Conservation (phyloP, 1,140 invertebrate species). For the Philotrypesis tridentata region DNA sequence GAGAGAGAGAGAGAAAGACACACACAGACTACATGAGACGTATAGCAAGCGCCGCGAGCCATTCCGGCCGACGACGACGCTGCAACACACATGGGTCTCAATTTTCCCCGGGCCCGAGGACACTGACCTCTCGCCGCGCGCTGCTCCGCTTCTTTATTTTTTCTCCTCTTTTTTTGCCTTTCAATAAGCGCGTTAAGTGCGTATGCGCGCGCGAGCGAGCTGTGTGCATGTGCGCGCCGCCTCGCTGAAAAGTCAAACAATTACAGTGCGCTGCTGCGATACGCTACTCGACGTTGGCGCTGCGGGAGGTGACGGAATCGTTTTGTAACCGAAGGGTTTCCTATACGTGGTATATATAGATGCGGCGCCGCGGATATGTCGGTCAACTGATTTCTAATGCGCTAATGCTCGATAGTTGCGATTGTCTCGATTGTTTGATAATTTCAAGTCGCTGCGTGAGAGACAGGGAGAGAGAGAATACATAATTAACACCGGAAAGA, state of each 20-base stretch:
- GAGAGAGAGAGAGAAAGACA: neutral
- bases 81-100: neutral
- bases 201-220: neutral
- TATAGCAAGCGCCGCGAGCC: neutral
- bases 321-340: neutral
- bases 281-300: neutral
- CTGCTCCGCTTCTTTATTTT: neutral
- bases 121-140: neutral
- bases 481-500: neutral
- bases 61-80: neutral
- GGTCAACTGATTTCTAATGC: constrained; percentile 10
- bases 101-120: constrained; percentile 18
- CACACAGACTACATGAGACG: too few relatives aligned
- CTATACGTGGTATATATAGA: neutral
- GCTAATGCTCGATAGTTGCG: neutral
- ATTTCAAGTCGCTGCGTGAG: constrained; percentile 6
- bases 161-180: neutral
- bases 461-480: neutral
- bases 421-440: constrained; percentile 19
- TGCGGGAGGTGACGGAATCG: neutral
- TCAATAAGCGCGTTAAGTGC: neutral
- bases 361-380: neutral
- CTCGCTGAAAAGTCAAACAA: constrained; percentile 2
- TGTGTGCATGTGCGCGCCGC: neutral
- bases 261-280: neutral